phyloP scores from a whole-genome alignment of 2,113 vertebrate genomes.

The Onychostruthus taczanowskii region DNA sequence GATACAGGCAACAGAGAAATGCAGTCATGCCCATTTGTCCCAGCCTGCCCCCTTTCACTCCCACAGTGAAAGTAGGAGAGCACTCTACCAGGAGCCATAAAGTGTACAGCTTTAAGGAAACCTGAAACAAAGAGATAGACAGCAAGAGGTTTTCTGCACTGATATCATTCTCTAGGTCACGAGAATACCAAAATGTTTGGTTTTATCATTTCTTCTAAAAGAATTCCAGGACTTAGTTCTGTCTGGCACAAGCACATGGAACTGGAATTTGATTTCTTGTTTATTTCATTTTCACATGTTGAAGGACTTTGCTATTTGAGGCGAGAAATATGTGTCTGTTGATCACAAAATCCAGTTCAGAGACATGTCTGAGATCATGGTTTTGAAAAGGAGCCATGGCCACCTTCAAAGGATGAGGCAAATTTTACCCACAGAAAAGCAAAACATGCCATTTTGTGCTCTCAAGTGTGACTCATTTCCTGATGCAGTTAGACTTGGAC shows the following conservation, averaged over 20 bases:
- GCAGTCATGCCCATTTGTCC: background rate
- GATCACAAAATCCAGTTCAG: slow-evolving; percentile 25
- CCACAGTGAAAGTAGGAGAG: background rate
- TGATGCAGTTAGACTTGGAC: background rate
- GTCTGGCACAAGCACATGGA: background rate
- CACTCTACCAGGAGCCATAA: background rate
- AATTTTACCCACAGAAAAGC: background rate
- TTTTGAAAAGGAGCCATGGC: slow-evolving; percentile 8
- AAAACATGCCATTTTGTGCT: slow-evolving; percentile 6
- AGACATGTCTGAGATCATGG: slow-evolving; percentile 22
- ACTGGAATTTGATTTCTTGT: slow-evolving; percentile 5
- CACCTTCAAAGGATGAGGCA: slow-evolving; percentile 14
- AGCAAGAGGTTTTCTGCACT: background rate
- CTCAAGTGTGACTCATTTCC: background rate
- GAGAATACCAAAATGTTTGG: background rate
- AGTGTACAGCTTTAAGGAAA: background rate
- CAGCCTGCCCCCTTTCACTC: background rate
- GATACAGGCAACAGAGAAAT: background rate
- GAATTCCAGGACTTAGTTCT: background rate
- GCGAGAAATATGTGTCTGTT: background rate
- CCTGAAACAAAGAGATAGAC: background rate
- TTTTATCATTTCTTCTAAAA: background rate
- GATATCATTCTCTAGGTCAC: background rate
- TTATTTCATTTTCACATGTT: slow-evolving; percentile 10
- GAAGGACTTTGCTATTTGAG: slow-evolving; percentile 11